Conservation (phyloP, 1,140 invertebrate species). For the Megathymus violae region DNA sequence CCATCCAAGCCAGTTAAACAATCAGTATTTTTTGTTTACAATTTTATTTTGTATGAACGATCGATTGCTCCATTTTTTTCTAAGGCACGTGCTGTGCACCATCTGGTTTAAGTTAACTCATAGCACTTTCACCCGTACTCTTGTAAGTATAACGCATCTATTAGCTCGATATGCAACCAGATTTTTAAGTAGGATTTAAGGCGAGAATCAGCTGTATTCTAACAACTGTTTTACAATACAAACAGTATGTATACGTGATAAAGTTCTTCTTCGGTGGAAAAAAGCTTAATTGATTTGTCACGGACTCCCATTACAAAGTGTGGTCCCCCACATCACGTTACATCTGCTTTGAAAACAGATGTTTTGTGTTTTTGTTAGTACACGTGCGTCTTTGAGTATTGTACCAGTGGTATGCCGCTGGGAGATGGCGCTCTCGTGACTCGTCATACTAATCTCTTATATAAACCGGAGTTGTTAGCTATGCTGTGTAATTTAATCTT, state of each 20-base stretch:
- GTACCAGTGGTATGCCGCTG: no score
- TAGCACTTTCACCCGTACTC: no score
- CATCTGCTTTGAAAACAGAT: background rate
- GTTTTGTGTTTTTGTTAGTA: background rate
- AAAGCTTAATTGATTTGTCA: background rate
- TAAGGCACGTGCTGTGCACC: no score
- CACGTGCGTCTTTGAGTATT: background rate
- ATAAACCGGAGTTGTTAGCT: no score
- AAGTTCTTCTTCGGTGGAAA: background rate
- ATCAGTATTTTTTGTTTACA: conserved; percentile 33
- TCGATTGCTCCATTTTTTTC: background rate
- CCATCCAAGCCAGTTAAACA: no score
- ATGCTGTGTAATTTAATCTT: no score
- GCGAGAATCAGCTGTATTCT: background rate
- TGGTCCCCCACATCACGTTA: background rate
- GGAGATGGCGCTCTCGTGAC: no score
- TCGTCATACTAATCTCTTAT: no score
- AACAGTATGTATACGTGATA: background rate
- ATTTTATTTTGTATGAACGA: background rate
- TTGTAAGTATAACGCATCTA: no score
- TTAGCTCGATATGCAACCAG: no score
- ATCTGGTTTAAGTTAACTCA: no score
- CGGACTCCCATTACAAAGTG: background rate
- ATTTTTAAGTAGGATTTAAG: background rate
- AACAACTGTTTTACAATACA: background rate